Percentiles rank a stretch among this genome's conserved stretches.
Evolutionary conservation across 2,797 vertebrate genomes (phyloP).

Genomic region (Remorina albescens): DNA sequence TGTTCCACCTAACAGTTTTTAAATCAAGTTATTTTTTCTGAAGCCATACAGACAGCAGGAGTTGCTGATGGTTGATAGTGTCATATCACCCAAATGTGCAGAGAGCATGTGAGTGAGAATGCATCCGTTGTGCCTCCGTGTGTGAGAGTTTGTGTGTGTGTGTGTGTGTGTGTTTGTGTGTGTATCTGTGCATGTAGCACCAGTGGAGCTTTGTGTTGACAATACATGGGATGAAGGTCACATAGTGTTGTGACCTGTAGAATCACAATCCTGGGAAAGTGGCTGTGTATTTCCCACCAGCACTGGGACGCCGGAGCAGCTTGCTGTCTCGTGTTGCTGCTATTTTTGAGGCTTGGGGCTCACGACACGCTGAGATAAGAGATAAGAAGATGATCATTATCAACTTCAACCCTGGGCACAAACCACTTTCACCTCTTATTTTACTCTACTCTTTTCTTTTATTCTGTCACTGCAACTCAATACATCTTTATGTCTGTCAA

Average conservation of each 20-base stretch:
- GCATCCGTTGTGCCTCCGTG: not conserved
- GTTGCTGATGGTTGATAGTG: conserved; percentile 36
- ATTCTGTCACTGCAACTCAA: conserved; percentile 1
- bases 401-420: conserved; percentile 31
- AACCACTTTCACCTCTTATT: conserved; percentile 30
- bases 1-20: not conserved
- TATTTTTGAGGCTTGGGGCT: conserved; percentile 13
- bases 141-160: not conserved
- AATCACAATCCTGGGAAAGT: conserved; percentile 52
- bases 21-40: conserved; percentile 17
- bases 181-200: not conserved
- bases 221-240: conserved; percentile 22
- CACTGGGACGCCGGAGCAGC: conserved; percentile 37
- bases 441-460: conserved; percentile 13
- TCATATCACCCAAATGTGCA: conserved; percentile 15
- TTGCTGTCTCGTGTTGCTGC: conserved; percentile 15
- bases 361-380: not conserved
- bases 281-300: conserved; percentile 51
- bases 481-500: conserved; percentile 23
- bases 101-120: not conserved
- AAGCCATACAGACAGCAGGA: not conserved
- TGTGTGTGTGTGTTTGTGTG: not conserved
- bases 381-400: conserved; percentile 52
- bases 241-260: conserved; percentile 46
- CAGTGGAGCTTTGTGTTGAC: conserved; percentile 36